A percentile compares a stretch with the other conserved stretches of the same genome.
These are phyloP conservation scores for Drosophila mauritiana DNA, from an alignment of 1,140 invertebrate genomes.

Conservation along the genomic window DNA sequence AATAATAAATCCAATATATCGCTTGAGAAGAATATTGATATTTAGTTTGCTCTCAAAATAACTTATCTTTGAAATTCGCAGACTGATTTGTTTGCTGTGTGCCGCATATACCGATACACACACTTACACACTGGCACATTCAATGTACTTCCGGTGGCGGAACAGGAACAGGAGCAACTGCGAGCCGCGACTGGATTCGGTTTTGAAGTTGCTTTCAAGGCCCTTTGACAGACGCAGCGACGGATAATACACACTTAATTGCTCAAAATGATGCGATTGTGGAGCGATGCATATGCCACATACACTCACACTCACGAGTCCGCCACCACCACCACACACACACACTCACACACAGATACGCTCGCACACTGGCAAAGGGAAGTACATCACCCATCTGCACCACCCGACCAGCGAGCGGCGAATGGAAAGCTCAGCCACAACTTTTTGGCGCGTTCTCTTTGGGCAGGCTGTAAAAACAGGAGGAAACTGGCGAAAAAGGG, in stretches of 20 bases:
- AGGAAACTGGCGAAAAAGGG: background rate
- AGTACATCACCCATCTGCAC: conserved; percentile 24
- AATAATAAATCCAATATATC: no score
- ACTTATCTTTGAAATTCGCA: no score
- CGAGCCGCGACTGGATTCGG: conserved; percentile 23
- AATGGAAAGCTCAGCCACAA: conserved; percentile 45
- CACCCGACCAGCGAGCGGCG: conserved; percentile 36
- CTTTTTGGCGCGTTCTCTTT: conserved; percentile 60
- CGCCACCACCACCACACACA: conserved; percentile 7
- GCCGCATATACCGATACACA: conserved; percentile 38
- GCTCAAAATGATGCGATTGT: conserved; percentile 81
- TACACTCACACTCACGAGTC: conserved; percentile 8
- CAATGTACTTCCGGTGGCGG: conserved; percentile 82
- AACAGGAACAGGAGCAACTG: conserved; percentile 41
- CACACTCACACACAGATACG: conserved; percentile 31
- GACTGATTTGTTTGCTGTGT: conserved; percentile 1
- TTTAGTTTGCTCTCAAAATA: no score
- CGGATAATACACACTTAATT: conserved; percentile 82
- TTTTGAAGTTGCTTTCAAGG: conserved; percentile 63
- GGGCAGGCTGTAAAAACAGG: conserved; percentile 14
- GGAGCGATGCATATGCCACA: conserved; percentile 65
- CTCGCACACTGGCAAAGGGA: conserved; percentile 2
- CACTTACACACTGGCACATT: conserved; percentile 27
- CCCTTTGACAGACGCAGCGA: conserved; percentile 74
- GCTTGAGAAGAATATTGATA: no score